phyloP scores from a whole-genome alignment of 2,113 vertebrate species.

The Myxocyprinus asiaticus region DNA sequence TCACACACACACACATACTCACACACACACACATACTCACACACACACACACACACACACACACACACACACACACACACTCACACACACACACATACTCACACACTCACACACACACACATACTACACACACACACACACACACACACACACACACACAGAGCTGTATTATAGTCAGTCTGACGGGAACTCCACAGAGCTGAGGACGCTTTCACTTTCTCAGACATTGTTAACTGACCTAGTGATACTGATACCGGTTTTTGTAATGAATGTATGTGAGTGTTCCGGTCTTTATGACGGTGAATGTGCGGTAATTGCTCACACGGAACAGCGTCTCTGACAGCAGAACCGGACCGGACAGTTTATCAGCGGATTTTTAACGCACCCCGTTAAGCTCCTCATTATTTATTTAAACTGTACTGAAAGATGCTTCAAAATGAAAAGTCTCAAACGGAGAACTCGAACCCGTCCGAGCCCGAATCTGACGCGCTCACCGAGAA shows the following conservation, averaged over 20 bases:
- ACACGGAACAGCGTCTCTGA: slow-evolving; percentile 25
- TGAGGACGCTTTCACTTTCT: too few species aligned
- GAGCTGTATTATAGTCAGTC: too few species aligned
- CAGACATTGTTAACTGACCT: too few species aligned
- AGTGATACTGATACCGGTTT: neutral
- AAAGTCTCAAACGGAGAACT: slow-evolving; percentile 58
- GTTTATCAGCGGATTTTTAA: slow-evolving; percentile 18
- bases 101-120: too few species aligned
- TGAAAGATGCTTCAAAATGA: slow-evolving; percentile 75
- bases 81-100: too few species aligned
- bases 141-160: too few species aligned
- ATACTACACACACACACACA: too few species aligned
- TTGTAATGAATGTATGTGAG: neutral
- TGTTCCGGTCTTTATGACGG: neutral
- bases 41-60: too few species aligned
- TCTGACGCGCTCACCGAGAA: neutral
- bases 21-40: too few species aligned
- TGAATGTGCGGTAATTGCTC: slow-evolving; percentile 23
- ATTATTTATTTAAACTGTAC: neutral
- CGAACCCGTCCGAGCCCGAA: slow-evolving; percentile 37
- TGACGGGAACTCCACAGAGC: too few species aligned
- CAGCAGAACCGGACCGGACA: slow-evolving; percentile 26
- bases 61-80: too few species aligned
- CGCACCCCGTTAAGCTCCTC: neutral
- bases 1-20: too few species aligned